Evolutionary conservation across 2,113 vertebrate species (phyloP).

Genomic region (Sakesphorus luctuosus): DNA sequence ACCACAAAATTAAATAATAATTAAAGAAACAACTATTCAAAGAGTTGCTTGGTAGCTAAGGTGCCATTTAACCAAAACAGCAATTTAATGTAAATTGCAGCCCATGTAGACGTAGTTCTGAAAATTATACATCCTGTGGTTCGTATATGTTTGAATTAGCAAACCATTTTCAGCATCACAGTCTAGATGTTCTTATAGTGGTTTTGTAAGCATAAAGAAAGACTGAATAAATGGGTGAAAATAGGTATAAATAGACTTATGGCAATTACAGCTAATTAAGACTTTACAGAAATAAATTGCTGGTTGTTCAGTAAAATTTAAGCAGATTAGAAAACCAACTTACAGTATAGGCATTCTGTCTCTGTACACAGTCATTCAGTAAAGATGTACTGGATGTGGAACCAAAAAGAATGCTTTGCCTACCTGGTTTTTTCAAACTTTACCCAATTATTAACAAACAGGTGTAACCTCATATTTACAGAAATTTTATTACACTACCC

Average conservation of each 20-base stretch:
- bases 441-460: background rate
- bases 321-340: background rate
- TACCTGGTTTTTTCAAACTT: background rate
- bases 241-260: constrained; percentile 33
- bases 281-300: background rate
- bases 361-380: background rate
- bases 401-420: background rate
- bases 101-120: constrained; percentile 77
- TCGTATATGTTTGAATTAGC: constrained; percentile 78
- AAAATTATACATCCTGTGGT: constrained; percentile 80
- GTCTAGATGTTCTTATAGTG: constrained; percentile 12
- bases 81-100: constrained; percentile 89
- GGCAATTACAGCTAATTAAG: constrained; percentile 27
- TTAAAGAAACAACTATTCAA: constrained; percentile 91
- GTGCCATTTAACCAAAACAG: constrained; percentile 85
- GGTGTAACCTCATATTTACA: background rate
- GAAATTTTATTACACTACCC: background rate
- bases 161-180: constrained; percentile 58
- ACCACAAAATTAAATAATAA: constrained; percentile 92
- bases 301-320: constrained; percentile 21
- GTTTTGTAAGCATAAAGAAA: constrained; percentile 57
- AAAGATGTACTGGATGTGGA: background rate
- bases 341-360: background rate
- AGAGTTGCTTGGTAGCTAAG: constrained; percentile 85
- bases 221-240: constrained; percentile 13